Percentiles rank a stretch among this genome's conserved stretches.
Conservation (phyloP, 1,140 invertebrate genomes). For the Acyrthosiphon pisum region DNA sequence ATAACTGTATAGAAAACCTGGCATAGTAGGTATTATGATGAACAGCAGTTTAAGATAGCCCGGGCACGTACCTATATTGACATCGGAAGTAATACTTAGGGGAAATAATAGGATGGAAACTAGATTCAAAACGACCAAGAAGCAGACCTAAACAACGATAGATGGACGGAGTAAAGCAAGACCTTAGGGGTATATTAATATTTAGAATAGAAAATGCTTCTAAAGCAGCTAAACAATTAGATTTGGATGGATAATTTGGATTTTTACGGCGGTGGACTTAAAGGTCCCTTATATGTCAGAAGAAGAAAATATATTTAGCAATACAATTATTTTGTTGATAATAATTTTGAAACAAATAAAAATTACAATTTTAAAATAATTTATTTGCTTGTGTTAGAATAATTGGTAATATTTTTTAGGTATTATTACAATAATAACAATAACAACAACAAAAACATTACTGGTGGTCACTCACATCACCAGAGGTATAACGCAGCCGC, state of each 20-base stretch:
- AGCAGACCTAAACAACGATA: background rate
- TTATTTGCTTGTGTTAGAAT: background rate
- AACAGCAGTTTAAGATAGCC: background rate
- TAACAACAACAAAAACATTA: background rate
- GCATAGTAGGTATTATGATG: background rate
- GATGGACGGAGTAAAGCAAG: too few relatives aligned
- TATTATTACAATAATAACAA: constrained; percentile 45
- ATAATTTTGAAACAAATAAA: background rate
- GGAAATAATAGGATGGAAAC: background rate
- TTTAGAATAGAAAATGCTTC: too few relatives aligned
- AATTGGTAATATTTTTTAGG: background rate
- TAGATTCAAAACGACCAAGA: background rate
- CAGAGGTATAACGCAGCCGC: constrained; percentile 25
- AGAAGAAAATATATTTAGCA: background rate
- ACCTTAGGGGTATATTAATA: too few relatives aligned
- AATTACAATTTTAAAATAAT: background rate
- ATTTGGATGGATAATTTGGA: background rate
- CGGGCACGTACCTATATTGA: background rate
- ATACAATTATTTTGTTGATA: background rate
- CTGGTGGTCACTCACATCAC: background rate
- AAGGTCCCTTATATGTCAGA: background rate
- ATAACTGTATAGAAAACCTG: too few relatives aligned
- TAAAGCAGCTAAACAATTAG: background rate
- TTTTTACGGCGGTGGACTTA: background rate
- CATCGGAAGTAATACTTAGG: background rate